A percentile compares a stretch with the other conserved stretches of the same genome.
Evolutionary conservation across 1,140 invertebrate species (phyloP).

Genomic region (Copidosoma floridanum): DNA sequence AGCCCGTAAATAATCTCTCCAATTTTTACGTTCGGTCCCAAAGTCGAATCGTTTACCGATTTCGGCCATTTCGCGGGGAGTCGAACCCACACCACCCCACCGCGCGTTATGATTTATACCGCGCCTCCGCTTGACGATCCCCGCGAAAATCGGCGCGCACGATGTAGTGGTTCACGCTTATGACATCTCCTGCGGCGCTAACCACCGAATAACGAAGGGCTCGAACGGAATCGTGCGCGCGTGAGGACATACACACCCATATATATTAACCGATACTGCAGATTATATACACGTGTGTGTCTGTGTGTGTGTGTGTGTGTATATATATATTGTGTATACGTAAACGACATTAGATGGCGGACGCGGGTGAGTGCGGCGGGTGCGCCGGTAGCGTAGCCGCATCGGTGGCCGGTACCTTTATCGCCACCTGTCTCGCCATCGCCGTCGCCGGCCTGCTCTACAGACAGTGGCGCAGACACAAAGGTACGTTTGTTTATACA

Average conservation of each 20-base stretch:
- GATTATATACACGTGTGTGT: too few relatives aligned
- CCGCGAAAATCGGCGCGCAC: too few relatives aligned
- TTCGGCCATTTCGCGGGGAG: not conserved
- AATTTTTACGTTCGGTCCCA: not conserved
- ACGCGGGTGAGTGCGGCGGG: conserved; percentile 47
- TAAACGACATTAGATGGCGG: conserved; percentile 22
- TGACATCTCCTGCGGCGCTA: not conserved
- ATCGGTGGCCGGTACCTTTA: conserved; percentile 60
- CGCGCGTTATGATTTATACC: too few relatives aligned
- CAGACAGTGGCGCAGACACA: conserved; percentile 53
- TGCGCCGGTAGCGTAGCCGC: conserved; percentile 58
- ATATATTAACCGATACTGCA: not conserved
- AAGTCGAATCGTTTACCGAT: not conserved
- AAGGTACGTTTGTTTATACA: conserved; percentile 48
- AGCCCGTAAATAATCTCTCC: not conserved
- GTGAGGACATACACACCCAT: too few relatives aligned
- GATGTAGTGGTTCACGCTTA: not conserved
- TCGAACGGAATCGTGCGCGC: not conserved
- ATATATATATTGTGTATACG: too few relatives aligned
- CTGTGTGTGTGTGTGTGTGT: not conserved
- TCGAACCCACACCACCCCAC: not conserved
- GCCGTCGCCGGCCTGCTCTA: conserved; percentile 51
- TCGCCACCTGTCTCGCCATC: conserved; percentile 53
- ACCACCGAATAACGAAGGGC: not conserved
- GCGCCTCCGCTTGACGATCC: too few relatives aligned